These are phyloP conservation scores for Botrylloides violaceus DNA, from an alignment of 23 tunicate genomes.

Conservation along the genomic window DNA sequence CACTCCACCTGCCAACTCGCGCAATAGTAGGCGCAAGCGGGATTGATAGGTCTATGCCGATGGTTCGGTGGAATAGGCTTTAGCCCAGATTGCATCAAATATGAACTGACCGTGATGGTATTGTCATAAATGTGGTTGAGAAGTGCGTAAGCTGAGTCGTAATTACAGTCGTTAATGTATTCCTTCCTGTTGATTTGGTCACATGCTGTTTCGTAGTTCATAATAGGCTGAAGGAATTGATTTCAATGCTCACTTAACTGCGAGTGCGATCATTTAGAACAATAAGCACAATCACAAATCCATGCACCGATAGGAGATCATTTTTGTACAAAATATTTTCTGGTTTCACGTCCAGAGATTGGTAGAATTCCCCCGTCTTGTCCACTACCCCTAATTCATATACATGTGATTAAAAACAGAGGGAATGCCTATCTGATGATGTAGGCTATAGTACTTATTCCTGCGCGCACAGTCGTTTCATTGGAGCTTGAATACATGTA, in stretches of 20 bases:
- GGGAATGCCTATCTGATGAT: too few species aligned
- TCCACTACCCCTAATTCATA: constrained; percentile 48
- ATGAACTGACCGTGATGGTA: constrained; percentile 11
- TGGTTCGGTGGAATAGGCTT: too few species aligned
- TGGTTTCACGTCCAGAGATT: constrained; percentile 22
- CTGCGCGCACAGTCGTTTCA: constrained; percentile 43
- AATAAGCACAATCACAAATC: constrained; percentile 66
- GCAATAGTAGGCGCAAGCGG: too few species aligned
- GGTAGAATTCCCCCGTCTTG: constrained; percentile 41
- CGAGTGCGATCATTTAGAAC: too few species aligned
- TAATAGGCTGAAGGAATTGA: constrained; percentile 59
- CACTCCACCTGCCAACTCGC: too few species aligned
- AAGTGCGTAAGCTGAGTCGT: constrained; percentile 50
- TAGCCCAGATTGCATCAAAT: constrained; percentile 43
- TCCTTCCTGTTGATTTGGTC: constrained; percentile 11
- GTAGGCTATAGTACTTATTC: too few species aligned
- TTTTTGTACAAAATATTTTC: constrained; percentile 33
- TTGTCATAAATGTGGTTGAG: constrained; percentile 39
- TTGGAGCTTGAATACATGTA: constrained; percentile 49
- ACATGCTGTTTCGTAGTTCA: constrained; percentile 44
- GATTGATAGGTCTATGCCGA: too few species aligned
- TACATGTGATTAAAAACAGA: too few species aligned
- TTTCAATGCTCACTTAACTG: not conserved
- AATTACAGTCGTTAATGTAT: constrained; percentile 63
- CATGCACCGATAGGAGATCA: constrained; percentile 35